Evolutionary conservation across 2,888 invertebrate species (phyloP).

Genomic region (Artemia sinica): DNA sequence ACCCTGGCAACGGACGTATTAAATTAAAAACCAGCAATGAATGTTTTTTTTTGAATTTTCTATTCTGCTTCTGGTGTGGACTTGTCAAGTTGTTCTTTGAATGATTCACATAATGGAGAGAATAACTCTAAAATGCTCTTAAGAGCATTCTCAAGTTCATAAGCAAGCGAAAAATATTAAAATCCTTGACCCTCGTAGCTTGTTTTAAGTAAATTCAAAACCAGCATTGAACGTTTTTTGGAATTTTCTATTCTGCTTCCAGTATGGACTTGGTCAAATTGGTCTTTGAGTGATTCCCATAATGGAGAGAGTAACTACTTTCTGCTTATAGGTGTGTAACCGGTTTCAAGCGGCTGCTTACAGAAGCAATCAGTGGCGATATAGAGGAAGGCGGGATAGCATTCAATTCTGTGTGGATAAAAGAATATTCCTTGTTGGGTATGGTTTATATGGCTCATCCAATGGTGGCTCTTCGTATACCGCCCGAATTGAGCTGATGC

Average conservation of each 20-base stretch:
- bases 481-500: constrained; percentile 81
- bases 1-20: too few relatives aligned
- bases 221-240: too few relatives aligned
- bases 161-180: too few relatives aligned
- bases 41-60: too few relatives aligned
- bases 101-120: too few relatives aligned
- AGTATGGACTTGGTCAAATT: background rate
- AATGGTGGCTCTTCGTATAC: constrained; percentile 87
- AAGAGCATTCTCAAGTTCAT: too few relatives aligned
- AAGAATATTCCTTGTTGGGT: constrained; percentile 84
- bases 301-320: background rate
- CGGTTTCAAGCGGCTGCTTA: constrained; percentile 91
- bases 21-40: too few relatives aligned
- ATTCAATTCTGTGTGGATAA: constrained; percentile 92
- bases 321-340: constrained; percentile 56
- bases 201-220: too few relatives aligned
- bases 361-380: constrained; percentile 91
- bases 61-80: too few relatives aligned
- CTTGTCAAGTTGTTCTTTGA: too few relatives aligned
- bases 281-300: background rate
- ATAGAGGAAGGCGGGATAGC: constrained; percentile 84
- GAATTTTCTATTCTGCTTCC: constrained; percentile 18
- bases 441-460: constrained; percentile 87
- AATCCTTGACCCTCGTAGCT: too few relatives aligned
- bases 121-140: too few relatives aligned